Percentiles rank a stretch among this genome's conserved stretches.
Evolutionary conservation across 1,140 invertebrate species (phyloP).

Genomic region (Drosophila rhopaloa): DNA sequence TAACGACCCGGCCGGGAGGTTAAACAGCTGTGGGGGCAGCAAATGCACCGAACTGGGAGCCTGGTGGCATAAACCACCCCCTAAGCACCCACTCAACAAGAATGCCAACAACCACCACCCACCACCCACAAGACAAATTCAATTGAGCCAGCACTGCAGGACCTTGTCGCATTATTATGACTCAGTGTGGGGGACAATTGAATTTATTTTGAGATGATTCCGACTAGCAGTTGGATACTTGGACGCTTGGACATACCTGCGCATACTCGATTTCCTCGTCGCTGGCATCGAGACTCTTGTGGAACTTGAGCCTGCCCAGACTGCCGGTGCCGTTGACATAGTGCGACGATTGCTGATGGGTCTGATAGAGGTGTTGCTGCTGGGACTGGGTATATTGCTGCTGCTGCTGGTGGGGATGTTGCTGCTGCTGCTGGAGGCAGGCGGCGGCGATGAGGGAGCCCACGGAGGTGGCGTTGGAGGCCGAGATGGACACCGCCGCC

Average conservation of each 20-base stretch:
- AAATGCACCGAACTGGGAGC: slow-evolving; percentile 13
- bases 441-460: slow-evolving; percentile 69
- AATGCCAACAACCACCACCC: slow-evolving; percentile 32
- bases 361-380: slow-evolving; percentile 32
- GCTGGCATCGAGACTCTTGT: slow-evolving; percentile 80
- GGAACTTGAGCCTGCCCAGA: slow-evolving; percentile 77
- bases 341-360: slow-evolving; percentile 49
- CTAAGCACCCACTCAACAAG: slow-evolving; percentile 6
- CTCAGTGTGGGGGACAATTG: slow-evolving; percentile 58
- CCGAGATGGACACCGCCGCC: slow-evolving; percentile 65
- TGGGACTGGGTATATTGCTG: slow-evolving; percentile 18
- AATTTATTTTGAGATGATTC: slow-evolving; percentile 20
- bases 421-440: slow-evolving; percentile 50
- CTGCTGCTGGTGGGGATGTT: slow-evolving; percentile 27
- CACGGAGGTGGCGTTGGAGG: slow-evolving; percentile 72
- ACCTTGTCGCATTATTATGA: slow-evolving; percentile 67
- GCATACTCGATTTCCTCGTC: slow-evolving; percentile 82
- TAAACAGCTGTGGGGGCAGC: slow-evolving; percentile 66
- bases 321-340: slow-evolving; percentile 82
- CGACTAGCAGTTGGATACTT: slow-evolving; percentile 22
- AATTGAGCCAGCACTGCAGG: slow-evolving; percentile 76
- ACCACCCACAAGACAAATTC: slow-evolving; percentile 69
- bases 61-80: slow-evolving; percentile 26
- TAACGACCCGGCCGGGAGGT: slow-evolving; percentile 54
- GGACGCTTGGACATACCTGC: slow-evolving; percentile 63